Conservation (phyloP, 2,888 invertebrate species). For the Latrodectus hesperus region DNA sequence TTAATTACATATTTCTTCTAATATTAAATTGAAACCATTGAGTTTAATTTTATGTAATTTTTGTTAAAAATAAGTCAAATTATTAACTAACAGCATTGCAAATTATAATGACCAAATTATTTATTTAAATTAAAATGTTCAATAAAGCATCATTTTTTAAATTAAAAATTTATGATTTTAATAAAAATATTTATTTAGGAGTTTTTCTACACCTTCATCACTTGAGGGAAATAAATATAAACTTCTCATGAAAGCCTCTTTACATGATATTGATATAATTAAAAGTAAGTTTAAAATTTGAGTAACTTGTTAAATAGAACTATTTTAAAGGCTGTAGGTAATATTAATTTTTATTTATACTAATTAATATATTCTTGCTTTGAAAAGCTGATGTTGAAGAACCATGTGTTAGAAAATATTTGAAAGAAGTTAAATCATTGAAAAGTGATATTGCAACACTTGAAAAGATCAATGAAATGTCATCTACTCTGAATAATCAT, state of each 20-base stretch:
- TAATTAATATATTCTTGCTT: background rate
- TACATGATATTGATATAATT: constrained; percentile 93
- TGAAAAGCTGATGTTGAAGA: constrained; percentile 51
- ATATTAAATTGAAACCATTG: too few species aligned
- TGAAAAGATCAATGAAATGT: constrained; percentile 85
- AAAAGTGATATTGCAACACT: constrained; percentile 81
- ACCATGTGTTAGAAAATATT: constrained; percentile 83
- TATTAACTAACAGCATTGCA: too few species aligned
- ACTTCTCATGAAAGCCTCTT: constrained; percentile 90
- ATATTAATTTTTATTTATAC: background rate
- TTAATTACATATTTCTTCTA: too few species aligned
- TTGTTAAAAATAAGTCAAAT: background rate
- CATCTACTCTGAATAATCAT: constrained; percentile 84
- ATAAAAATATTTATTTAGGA: background rate
- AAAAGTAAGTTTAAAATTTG: constrained; percentile 80
- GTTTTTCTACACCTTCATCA: constrained; percentile 59
- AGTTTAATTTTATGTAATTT: too few species aligned
- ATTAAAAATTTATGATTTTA: too few species aligned
- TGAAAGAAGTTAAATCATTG: constrained; percentile 88
- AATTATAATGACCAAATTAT: too few species aligned
- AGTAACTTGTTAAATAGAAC: background rate
- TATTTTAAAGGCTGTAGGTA: background rate
- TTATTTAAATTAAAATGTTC: background rate
- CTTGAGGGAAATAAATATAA: constrained; percentile 98
- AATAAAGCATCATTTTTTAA: background rate